Conservation (phyloP, 1,140 invertebrate species). For the Probaryconus sp. region DNA sequence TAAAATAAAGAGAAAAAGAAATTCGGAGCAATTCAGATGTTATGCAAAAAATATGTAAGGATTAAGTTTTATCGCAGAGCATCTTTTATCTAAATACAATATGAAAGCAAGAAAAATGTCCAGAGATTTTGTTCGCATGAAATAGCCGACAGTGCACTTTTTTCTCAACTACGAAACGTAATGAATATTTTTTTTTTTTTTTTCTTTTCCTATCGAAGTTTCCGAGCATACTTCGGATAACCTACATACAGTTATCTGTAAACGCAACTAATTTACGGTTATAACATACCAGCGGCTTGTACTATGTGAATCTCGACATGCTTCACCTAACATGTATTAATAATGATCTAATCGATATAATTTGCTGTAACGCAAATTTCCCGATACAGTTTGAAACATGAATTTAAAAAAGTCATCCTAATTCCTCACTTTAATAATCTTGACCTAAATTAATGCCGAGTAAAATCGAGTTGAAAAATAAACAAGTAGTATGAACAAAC, state of each 20-base stretch:
- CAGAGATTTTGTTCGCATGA: no score
- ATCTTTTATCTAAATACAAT: no score
- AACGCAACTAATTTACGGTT: slow-evolving; percentile 58
- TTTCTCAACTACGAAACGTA: neutral
- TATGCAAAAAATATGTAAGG: no score
- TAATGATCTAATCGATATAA: slow-evolving; percentile 52
- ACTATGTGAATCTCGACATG: slow-evolving; percentile 49
- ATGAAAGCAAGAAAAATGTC: no score
- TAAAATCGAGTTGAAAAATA: no score
- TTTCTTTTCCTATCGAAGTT: slow-evolving; percentile 14
- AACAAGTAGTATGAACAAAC: no score
- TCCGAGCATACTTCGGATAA: slow-evolving; percentile 35
- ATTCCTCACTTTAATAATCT: no score
- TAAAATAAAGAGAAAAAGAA: no score
- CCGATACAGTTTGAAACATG: slow-evolving; percentile 10
- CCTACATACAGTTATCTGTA: slow-evolving; percentile 55
- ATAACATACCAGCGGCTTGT: slow-evolving; percentile 56
- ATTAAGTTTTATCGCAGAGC: no score
- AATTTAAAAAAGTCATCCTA: no score
- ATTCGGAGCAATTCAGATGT: no score
- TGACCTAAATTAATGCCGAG: no score
- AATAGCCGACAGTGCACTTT: slow-evolving; percentile 2
- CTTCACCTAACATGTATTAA: slow-evolving; percentile 51
- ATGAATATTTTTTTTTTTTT: slow-evolving; percentile 6
- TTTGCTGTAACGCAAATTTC: slow-evolving; percentile 28